phyloP scores from a whole-genome alignment of 2,113 vertebrate genomes.

The Vireo altiloquus region DNA sequence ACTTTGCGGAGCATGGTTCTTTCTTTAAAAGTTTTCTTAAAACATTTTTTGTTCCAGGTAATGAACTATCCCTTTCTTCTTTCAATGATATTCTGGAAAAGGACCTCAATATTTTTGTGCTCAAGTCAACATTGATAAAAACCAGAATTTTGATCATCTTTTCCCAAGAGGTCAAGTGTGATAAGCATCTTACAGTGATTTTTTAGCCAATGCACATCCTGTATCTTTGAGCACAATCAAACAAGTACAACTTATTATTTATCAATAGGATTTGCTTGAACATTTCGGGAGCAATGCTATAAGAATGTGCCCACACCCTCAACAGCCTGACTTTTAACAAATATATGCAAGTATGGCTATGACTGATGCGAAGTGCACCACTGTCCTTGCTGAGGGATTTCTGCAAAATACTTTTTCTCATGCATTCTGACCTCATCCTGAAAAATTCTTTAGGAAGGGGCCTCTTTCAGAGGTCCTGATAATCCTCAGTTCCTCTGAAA shows the following conservation, averaged over 20 bases:
- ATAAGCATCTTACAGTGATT: background rate
- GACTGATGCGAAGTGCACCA: background rate
- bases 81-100: background rate
- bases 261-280: background rate
- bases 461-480: background rate
- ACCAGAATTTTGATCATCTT: background rate
- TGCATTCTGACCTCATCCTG: background rate
- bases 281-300: background rate
- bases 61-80: background rate
- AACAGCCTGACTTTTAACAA: background rate
- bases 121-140: background rate
- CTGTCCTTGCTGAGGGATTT: background rate
- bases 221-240: background rate
- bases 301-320: background rate
- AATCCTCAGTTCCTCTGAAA: background rate
- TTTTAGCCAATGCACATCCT: background rate
- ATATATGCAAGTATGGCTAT: background rate
- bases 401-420: background rate
- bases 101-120: background rate
- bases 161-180: background rate
- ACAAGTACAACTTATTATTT: background rate
- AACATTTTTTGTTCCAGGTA: background rate
- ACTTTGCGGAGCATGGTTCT: background rate
- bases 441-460: background rate
- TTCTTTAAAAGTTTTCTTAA: background rate